phyloP scores from a whole-genome alignment of 2,888 invertebrate genomes.

The Acronicta alni region DNA sequence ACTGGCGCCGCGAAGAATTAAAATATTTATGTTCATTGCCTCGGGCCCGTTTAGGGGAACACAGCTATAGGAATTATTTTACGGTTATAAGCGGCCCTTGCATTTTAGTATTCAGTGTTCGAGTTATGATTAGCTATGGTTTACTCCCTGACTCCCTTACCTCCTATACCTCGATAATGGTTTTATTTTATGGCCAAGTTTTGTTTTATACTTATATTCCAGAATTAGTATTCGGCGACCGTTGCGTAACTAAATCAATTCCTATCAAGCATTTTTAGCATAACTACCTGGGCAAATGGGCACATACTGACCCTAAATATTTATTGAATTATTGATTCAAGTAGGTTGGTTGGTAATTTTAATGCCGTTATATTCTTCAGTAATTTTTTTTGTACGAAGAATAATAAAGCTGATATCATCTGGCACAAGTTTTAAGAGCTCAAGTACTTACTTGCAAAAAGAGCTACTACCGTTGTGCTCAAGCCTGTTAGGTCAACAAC shows the following conservation, averaged over 20 bases:
- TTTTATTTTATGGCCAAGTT: not conserved
- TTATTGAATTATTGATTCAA: too few species aligned
- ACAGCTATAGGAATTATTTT: slow-evolving; percentile 53
- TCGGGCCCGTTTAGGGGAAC: slow-evolving; percentile 46
- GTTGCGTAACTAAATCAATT: not conserved
- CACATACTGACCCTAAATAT: too few species aligned
- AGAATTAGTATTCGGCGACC: not conserved
- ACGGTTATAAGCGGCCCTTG: slow-evolving; percentile 50
- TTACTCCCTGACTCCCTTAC: slow-evolving; percentile 14
- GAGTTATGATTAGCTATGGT: slow-evolving; percentile 42
- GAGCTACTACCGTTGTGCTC: slow-evolving; percentile 33
- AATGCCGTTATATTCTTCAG: slow-evolving; percentile 10
- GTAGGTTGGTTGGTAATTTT: too few species aligned
- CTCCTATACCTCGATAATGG: not conserved
- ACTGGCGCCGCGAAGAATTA: slow-evolving; percentile 64
- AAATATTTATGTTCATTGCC: slow-evolving; percentile 72
- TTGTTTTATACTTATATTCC: not conserved
- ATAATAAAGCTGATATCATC: slow-evolving; percentile 25
- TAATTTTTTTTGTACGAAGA: slow-evolving; percentile 16
- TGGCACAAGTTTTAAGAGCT: slow-evolving; percentile 38
- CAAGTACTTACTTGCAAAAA: slow-evolving; percentile 17
- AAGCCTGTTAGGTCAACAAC: slow-evolving; percentile 32
- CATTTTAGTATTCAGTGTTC: slow-evolving; percentile 53
- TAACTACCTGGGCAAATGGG: too few species aligned
- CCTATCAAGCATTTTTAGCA: too few species aligned